Evolutionary conservation across 2,797 vertebrate genomes (phyloP), one percentile per base, ranked within the genome.

Genomic region (Phalanger gymnotis): DNA sequence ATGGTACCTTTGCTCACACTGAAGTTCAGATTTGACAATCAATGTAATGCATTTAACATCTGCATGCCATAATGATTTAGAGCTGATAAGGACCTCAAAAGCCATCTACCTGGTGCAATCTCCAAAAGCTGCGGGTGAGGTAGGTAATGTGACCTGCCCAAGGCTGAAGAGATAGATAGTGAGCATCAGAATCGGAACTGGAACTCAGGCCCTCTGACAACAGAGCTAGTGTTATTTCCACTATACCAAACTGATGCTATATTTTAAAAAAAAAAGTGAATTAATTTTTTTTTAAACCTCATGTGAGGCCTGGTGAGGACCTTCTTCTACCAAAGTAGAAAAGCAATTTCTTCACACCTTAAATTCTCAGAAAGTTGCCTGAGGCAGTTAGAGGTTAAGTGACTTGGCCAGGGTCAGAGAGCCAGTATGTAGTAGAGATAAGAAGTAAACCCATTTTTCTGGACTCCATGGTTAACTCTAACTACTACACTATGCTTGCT

Each of bases 141-240:
- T 11, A 2, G 52, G 47, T 30, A 27, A 90, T 28, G 3, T 11
- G 19, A 12, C 40, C 3, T 3, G 28, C 53, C 22, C 12, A 58
- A 4, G 12, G 52, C 31, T 9, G 22, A 22, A 73, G 66, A 53
- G 31, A 92, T 6, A 11, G 56, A 93, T 34, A 28, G 10, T 5
- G 11, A 54, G 47, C 0, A 0, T 0, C 0, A 56, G 52, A 53
- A 54, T 54, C 52, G 54, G 54, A 31, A 31, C 16, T 30, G 28
- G 58, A 91, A 25, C 2, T 47, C 27, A 3, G 4, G 14, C 40
- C 30, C 40, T 54, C 61, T 47, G 73, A n/a, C 53, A 56, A 12
- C 3, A 2, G 31, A 90, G 12, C 30, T 25, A 53, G 28, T 53
- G 1, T 54, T n/a, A 10, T 61, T 66, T 66, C 61, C 14, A n/a